These are phyloP conservation scores for Drosophila histrio DNA, from an alignment of 2,888 invertebrate genomes.

Conservation along the genomic window DNA sequence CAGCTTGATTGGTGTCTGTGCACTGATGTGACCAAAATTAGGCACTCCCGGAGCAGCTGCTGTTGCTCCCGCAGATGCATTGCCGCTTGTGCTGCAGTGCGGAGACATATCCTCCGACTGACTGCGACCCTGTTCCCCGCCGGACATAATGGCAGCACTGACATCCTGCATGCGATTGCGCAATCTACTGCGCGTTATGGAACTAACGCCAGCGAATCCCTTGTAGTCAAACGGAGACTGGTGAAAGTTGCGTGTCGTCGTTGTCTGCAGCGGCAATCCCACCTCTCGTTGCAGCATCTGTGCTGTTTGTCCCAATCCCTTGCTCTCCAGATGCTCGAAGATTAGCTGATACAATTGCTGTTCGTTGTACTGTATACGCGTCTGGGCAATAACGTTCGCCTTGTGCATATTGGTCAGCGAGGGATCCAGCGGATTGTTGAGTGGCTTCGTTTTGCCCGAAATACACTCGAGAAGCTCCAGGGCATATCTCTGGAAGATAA, in stretches of 20 bases:
- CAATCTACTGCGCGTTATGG: constrained; percentile 76
- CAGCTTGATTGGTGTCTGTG: constrained; percentile 67
- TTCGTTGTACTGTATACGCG: constrained; percentile 97
- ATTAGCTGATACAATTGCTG: constrained; percentile 96
- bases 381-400: constrained; percentile 98
- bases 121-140: constrained; percentile 38
- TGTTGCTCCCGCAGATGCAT: background rate
- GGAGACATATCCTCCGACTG: constrained; percentile 41
- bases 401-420: constrained; percentile 95
- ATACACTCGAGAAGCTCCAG: constrained; percentile 94
- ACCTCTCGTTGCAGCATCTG: constrained; percentile 91
- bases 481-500: constrained; percentile 97
- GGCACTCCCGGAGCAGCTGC: constrained; percentile 42
- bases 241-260: constrained; percentile 82
- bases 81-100: constrained; percentile 19
- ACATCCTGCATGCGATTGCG: constrained; percentile 83
- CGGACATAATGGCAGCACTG: constrained; percentile 69
- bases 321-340: constrained; percentile 92
- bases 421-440: constrained; percentile 91
- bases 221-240: constrained; percentile 84
- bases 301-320: constrained; percentile 91
- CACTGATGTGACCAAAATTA: constrained; percentile 47
- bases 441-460: constrained; percentile 94
- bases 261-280: constrained; percentile 85
- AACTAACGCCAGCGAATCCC: constrained; percentile 66